These are phyloP conservation scores for Recurvirostra avosetta DNA, from an alignment of 2,113 vertebrate species.

Conservation along the genomic window DNA sequence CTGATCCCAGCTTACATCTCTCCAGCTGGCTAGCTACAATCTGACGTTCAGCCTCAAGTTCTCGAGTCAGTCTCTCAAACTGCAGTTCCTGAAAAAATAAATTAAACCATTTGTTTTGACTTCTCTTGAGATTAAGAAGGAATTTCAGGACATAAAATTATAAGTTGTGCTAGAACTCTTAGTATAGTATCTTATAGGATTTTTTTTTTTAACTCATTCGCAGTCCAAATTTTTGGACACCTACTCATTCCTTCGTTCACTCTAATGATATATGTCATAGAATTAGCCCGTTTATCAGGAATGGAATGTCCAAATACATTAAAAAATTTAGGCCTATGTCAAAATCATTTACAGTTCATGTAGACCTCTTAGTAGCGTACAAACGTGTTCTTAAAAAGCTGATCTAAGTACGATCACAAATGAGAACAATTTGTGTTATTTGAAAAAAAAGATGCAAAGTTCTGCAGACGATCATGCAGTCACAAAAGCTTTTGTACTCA, in stretches of 20 bases:
- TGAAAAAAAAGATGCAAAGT: not conserved
- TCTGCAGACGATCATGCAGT: not conserved
- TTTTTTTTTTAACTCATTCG: not conserved
- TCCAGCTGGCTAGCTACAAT: constrained; percentile 96
- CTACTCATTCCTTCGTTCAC: not conserved
- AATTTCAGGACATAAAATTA: not conserved
- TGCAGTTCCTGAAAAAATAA: constrained; percentile 87
- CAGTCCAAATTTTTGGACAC: not conserved
- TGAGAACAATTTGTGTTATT: not conserved
- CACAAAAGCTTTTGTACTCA: not conserved
- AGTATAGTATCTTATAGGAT: not conserved
- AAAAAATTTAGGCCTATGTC: not conserved
- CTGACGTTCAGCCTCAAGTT: constrained; percentile 96
- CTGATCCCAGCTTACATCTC: constrained; percentile 97
- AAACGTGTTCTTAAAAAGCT: not conserved
- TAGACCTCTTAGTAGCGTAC: not conserved
- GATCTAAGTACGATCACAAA: not conserved
- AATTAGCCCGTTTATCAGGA: not conserved
- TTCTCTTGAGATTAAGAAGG: not conserved
- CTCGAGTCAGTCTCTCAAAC: constrained; percentile 95
- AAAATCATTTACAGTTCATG: not conserved
- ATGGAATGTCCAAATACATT: not conserved
- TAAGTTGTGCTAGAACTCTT: not conserved
- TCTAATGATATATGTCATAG: not conserved
- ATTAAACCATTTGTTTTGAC: not conserved